phyloP scores from a whole-genome alignment of 2,113 vertebrate genomes.

The Cyprinodon variegatus region DNA sequence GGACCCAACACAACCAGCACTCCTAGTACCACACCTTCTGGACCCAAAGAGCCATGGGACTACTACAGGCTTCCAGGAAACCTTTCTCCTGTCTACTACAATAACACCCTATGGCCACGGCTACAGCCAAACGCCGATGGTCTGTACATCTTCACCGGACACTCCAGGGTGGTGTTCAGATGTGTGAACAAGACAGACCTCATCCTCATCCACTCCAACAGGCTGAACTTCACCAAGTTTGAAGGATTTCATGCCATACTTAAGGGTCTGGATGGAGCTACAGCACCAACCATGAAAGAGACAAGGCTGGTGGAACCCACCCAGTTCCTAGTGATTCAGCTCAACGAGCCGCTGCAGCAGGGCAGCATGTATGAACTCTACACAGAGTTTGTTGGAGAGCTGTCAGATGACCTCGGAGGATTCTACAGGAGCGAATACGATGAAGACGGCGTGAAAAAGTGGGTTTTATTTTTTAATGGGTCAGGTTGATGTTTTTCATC shows the following conservation, averaged over 20 bases:
- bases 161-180: slow-evolving; percentile 79
- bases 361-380: slow-evolving; percentile 75
- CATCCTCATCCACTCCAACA: slow-evolving; percentile 91
- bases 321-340: slow-evolving; percentile 87
- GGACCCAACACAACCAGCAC: not conserved
- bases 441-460: slow-evolving; percentile 76
- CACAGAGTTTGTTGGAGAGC: slow-evolving; percentile 82
- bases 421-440: slow-evolving; percentile 93
- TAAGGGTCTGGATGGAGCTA: fast-evolving
- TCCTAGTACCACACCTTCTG: not conserved
- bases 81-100: slow-evolving; percentile 80
- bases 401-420: slow-evolving; percentile 87
- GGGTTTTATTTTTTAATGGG: slow-evolving; percentile 39
- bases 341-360: slow-evolving; percentile 39
- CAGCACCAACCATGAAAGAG: slow-evolving; percentile 1
- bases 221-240: slow-evolving; percentile 81
- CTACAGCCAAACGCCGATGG: slow-evolving; percentile 22
- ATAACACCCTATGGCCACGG: slow-evolving; percentile 82
- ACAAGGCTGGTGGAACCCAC: slow-evolving; percentile 79
- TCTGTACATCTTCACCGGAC: slow-evolving; percentile 84
- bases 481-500: not conserved
- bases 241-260: slow-evolving; percentile 17
- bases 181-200: slow-evolving; percentile 80
- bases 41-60: slow-evolving; percentile 77
- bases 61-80: slow-evolving; percentile 80